Evolutionary conservation across 2,888 invertebrate genomes (phyloP), one percentile per base, ranked within the genome.

Genomic region (Cremastinae sp.): DNA sequence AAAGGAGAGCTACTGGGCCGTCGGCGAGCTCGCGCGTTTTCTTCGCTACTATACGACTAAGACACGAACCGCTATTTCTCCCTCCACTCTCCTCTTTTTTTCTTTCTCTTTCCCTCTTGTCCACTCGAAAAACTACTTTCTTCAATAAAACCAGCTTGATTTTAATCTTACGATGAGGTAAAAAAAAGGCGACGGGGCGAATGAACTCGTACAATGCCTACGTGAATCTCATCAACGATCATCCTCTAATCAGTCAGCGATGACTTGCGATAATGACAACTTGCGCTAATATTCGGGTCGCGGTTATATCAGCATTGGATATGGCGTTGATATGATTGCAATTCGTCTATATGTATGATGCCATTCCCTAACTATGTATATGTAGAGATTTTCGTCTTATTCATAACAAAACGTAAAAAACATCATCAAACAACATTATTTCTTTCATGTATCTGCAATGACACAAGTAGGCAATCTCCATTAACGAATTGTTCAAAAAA

Each of bases 1-100:
- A 84, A 84, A 85, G 85, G 83, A 84, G 82, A 82, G 53, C 64
- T 64, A 69, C 76, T 69, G 73, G 59, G 73, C 76, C 76, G 76
- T 70, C 70, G 74, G 70, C 77, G 70, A 74, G 73, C 73, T 70
- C 51, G 62, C 72, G 75, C 72, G 56, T 68, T 55, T 55, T 62
- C 66, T 76, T 69, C 69, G 28, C 28, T 28, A 64, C n/a, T n/a
- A n/a, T n/a, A n/a, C 72, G 72, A 64, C 66, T 45, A 65, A 68
- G 64, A 69, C 53, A 28, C 58, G 35, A 73, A 76, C 49, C 49
- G 53, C 49, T 41, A 37, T 49, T 12, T 16, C 62, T 41, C 20
- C 12, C 22, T 53, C 51, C n/a, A 10, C 39, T 18, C 39, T 5
- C 35, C 22, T 55, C 37, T 35, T 28, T 35, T n/a, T 41, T n/a